Evolutionary conservation across 1,140 invertebrate species (phyloP).

Genomic region (Acromyrmex charruanus): DNA sequence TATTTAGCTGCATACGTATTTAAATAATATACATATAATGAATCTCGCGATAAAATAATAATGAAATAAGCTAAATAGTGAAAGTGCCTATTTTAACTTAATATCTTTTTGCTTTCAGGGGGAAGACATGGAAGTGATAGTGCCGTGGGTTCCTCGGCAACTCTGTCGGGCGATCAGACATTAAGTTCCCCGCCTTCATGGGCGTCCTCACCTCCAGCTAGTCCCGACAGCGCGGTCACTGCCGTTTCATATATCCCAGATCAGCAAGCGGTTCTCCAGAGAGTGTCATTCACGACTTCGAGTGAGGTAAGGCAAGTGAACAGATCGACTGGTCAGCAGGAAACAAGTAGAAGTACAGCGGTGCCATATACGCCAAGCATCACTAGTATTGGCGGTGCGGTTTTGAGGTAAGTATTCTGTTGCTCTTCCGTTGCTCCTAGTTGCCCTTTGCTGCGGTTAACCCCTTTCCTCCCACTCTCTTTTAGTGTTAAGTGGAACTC

Average conservation of each 20-base stretch:
- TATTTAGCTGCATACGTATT: too few species aligned
- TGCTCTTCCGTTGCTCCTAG: neutral
- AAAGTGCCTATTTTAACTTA: neutral
- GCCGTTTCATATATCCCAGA: constrained; percentile 88
- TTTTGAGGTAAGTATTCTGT: constrained; percentile 84
- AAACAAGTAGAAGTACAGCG: constrained; percentile 78
- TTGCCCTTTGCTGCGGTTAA: neutral
- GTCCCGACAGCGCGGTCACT: constrained; percentile 86
- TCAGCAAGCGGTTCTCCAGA: constrained; percentile 86
- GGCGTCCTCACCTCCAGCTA: constrained; percentile 88
- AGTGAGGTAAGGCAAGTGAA: constrained; percentile 87
- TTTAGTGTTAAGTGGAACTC: neutral
- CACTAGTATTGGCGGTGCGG: constrained; percentile 89
- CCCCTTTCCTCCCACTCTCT: neutral
- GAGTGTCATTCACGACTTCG: constrained; percentile 88
- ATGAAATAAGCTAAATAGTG: neutral
- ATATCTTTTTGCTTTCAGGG: constrained; percentile 66
- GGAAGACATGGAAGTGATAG: constrained; percentile 86
- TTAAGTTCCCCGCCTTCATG: constrained; percentile 88
- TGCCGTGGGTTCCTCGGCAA: constrained; percentile 88
- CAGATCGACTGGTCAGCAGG: constrained; percentile 82
- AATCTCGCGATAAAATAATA: neutral
- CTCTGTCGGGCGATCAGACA: constrained; percentile 86
- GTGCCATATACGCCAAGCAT: constrained; percentile 87
- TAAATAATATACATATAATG: neutral